Percentiles rank a stretch among this genome's conserved stretches.
Conservation (phyloP, 2,797 vertebrate species). For the Bovichtus diacanthus region DNA sequence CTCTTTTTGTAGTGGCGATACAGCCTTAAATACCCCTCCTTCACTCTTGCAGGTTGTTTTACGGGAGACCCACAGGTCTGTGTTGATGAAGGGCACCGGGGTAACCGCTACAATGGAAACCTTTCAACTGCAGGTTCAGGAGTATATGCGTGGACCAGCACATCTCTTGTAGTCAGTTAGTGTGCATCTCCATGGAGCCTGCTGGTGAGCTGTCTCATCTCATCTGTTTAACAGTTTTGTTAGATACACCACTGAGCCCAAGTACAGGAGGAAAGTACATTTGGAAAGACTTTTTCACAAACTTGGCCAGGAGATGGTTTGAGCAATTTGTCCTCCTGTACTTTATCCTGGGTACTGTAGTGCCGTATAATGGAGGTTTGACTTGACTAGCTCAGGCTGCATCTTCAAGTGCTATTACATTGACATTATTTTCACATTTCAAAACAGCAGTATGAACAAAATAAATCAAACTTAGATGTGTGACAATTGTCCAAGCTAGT, state of each 20-base stretch:
- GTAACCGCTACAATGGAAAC: constrained; percentile 19
- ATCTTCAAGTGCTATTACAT: not conserved
- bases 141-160: constrained; percentile 21
- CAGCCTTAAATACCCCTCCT: constrained; percentile 65
- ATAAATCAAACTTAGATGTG: not conserved
- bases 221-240: constrained; percentile 33
- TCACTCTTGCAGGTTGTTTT: constrained; percentile 74
- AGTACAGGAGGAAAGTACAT: constrained; percentile 8
- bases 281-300: constrained; percentile 19
- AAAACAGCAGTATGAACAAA: not conserved
- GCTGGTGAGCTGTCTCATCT: constrained; percentile 43
- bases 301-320: constrained; percentile 5
- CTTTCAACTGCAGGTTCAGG: constrained; percentile 35
- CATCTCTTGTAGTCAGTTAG: constrained; percentile 48
- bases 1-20: constrained; percentile 80
- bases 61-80: constrained; percentile 68
- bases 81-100: constrained; percentile 47
- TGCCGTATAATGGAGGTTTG: constrained; percentile 14
- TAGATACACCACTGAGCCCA: constrained; percentile 20
- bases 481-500: not conserved
- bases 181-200: constrained; percentile 15
- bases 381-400: not conserved
- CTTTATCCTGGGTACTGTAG: constrained; percentile 23
- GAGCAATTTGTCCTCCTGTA: constrained; percentile 26
- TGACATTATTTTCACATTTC: not conserved